A percentile compares a stretch with the other conserved stretches of the same genome.
Conservation (phyloP, 2,113 vertebrate species). For the Nettapus auritus region DNA sequence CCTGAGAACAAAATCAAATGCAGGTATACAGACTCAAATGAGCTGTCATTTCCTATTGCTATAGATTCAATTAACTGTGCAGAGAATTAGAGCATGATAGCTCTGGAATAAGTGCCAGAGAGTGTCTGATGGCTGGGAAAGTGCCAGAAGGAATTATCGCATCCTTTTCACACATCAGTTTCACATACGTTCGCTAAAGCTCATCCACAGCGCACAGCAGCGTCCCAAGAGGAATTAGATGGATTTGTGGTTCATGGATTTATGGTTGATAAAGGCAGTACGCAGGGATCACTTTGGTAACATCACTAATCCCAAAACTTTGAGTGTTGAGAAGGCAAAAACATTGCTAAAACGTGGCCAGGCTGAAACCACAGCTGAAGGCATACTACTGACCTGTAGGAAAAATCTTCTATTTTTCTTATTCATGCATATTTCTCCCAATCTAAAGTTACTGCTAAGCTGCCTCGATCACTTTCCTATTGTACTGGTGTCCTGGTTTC, state of each 20-base stretch:
- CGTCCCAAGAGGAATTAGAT: neutral
- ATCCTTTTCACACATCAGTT: accelerated
- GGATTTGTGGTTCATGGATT: neutral
- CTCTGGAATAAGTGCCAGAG: neutral
- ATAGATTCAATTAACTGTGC: neutral
- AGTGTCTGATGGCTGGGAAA: neutral
- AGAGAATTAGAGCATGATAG: neutral
- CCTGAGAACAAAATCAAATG: neutral
- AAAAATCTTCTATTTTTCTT: neutral
- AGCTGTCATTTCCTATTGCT: neutral
- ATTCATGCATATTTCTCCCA: neutral
- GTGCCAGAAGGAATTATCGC: neutral
- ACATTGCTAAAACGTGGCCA: neutral
- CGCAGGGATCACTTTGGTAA: neutral
- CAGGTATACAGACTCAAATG: neutral
- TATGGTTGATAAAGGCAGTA: neutral
- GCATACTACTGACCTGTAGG: neutral
- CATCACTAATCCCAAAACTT: neutral
- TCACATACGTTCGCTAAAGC: neutral
- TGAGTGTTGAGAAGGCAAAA: neutral
- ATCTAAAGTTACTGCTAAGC: neutral
- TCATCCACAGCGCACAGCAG: neutral
- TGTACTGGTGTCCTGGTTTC: too few relatives aligned
- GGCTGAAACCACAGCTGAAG: neutral
- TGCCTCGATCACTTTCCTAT: neutral